A percentile compares a stretch with the other conserved stretches of the same genome.
These are phyloP conservation scores for Tricholauxania praeusta DNA, from an alignment of 2,888 invertebrate genomes.

Conservation along the genomic window DNA sequence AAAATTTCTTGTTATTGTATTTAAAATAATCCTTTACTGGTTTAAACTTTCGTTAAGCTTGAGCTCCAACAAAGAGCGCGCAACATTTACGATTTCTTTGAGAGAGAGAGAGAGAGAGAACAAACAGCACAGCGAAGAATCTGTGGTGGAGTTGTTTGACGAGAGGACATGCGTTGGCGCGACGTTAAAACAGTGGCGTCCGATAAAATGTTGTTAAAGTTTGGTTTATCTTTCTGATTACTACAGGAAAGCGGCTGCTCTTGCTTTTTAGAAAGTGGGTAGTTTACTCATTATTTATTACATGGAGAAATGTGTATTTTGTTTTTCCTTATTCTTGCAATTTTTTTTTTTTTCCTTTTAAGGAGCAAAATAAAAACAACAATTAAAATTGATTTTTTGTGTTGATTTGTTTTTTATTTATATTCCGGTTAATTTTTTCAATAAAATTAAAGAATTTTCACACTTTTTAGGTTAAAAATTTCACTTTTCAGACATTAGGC, in stretches of 20 bases:
- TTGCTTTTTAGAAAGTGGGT: neutral
- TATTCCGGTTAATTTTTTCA: no score
- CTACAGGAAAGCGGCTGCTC: no score
- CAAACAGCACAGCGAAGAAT: neutral
- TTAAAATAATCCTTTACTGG: constrained; percentile 16
- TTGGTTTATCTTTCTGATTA: neutral
- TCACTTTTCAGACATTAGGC: no score
- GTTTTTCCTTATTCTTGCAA: constrained; percentile 2
- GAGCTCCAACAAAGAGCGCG: constrained; percentile 8
- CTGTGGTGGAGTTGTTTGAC: no score
- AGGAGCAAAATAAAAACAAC: constrained; percentile 11
- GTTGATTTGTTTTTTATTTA: neutral
- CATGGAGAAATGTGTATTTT: neutral
- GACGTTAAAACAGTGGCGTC: constrained; percentile 11
- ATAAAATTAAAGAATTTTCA: no score
- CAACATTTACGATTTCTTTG: neutral
- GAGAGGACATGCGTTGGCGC: no score
- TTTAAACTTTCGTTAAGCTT: constrained; percentile 4
- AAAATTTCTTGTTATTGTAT: neutral
- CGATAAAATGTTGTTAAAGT: neutral
- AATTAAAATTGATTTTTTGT: constrained; percentile 15
- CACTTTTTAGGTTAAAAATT: no score
- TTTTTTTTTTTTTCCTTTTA: neutral
- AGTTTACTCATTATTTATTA: neutral
- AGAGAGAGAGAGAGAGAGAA: neutral